These are phyloP conservation scores for Lucinisca nassula DNA, from an alignment of 2,888 invertebrate genomes.

Conservation along the genomic window DNA sequence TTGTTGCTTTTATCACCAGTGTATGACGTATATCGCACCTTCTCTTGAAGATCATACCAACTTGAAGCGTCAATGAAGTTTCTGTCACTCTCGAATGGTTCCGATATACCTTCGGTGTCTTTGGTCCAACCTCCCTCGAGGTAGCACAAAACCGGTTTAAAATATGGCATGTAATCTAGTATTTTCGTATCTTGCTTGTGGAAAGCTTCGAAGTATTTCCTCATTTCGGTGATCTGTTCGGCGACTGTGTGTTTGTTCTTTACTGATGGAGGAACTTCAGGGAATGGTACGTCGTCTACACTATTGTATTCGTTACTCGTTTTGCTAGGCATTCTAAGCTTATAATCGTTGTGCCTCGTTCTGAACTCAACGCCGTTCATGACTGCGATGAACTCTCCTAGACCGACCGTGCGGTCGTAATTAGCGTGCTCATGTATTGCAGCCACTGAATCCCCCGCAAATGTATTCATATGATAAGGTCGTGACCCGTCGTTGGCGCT, in stretches of 20 bases:
- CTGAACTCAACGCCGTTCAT: constrained; percentile 84
- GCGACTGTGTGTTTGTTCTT: constrained; percentile 63
- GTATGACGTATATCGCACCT: constrained; percentile 76
- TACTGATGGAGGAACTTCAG: constrained; percentile 79
- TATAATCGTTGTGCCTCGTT: constrained; percentile 85
- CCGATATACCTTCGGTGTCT: constrained; percentile 71
- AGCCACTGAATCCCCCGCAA: constrained; percentile 51
- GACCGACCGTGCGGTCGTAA: constrained; percentile 78
- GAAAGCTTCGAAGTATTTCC: constrained; percentile 83
- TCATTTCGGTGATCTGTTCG: constrained; percentile 80
- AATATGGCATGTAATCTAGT: constrained; percentile 80
- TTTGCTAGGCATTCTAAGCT: constrained; percentile 75
- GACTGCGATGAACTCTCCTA: constrained; percentile 79
- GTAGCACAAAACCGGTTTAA: constrained; percentile 81
- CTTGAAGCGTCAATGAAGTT: constrained; percentile 79
- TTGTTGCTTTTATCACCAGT: constrained; percentile 76
- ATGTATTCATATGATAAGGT: constrained; percentile 69
- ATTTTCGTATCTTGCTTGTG: constrained; percentile 72
- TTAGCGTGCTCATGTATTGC: constrained; percentile 83
- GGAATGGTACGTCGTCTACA: constrained; percentile 80
- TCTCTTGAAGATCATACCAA: constrained; percentile 77
- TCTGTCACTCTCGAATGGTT: constrained; percentile 83
- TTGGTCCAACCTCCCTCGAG: constrained; percentile 84
- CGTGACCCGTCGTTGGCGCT: constrained; percentile 54
- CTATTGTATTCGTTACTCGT: constrained; percentile 67